These are phyloP conservation scores for Hartigia nigra DNA, from an alignment of 2,888 invertebrate species.

Conservation along the genomic window DNA sequence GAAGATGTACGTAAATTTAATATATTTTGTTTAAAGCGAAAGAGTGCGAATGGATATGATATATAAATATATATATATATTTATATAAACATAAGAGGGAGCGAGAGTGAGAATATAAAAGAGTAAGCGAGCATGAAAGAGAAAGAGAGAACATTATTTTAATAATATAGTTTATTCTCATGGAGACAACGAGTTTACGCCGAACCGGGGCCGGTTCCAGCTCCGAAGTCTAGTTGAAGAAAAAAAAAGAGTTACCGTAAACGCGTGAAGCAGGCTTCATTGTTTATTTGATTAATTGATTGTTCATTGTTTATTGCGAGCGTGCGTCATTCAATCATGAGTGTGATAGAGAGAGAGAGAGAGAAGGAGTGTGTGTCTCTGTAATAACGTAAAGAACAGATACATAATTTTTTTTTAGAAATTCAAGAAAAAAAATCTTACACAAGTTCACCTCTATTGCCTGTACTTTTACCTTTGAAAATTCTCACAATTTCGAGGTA, in stretches of 20 bases:
- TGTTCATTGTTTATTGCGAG: constrained; percentile 39
- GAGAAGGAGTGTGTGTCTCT: not conserved
- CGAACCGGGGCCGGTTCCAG: constrained; percentile 10
- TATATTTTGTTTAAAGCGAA: constrained; percentile 50
- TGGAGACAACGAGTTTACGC: not conserved
- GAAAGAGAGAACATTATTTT: constrained; percentile 11
- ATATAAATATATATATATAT: constrained; percentile 1
- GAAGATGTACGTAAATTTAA: constrained; percentile 55
- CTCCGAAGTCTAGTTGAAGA: constrained; percentile 12
- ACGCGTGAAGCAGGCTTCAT: constrained; percentile 56
- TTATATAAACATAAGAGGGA: constrained; percentile 16
- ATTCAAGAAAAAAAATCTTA: not conserved
- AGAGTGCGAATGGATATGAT: not conserved
- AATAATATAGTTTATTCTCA: constrained; percentile 10
- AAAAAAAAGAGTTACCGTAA: constrained; percentile 37
- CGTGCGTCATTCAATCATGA: not conserved
- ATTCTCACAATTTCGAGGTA: not conserved
- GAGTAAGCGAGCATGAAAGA: constrained; percentile 19
- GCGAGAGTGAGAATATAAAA: constrained; percentile 21
- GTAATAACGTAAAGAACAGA: not conserved
- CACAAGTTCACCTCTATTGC: not conserved
- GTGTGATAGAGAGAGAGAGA: not conserved
- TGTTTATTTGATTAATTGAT: constrained; percentile 44
- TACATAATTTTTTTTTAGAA: not conserved
- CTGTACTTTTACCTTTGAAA: not conserved